Evolutionary conservation across 2,888 invertebrate species (phyloP).

Genomic region (Acanthosepion pharaonis): DNA sequence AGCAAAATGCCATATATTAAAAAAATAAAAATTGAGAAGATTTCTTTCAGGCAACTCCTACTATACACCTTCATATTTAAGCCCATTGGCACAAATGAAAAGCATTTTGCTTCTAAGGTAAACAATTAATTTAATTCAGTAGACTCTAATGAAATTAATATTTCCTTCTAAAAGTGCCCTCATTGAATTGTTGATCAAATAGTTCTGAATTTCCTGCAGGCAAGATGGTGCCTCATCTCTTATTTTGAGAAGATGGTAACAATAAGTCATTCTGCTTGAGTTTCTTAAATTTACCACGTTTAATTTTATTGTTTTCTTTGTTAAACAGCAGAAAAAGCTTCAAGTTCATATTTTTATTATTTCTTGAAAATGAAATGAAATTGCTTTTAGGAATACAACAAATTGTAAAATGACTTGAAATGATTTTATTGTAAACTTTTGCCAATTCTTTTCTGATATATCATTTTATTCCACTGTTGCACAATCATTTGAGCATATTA

Average conservation of each 20-base stretch:
- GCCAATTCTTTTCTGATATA: background rate
- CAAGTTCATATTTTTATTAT: background rate
- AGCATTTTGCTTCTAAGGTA: background rate
- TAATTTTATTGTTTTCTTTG: background rate
- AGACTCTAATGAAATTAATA: background rate
- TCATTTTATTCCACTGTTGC: background rate
- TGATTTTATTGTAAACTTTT: background rate
- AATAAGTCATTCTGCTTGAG: background rate
- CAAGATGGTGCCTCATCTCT: too few species aligned
- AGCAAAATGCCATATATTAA: background rate
- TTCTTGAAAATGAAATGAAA: background rate
- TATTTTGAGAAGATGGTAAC: too few species aligned
- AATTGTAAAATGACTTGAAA: background rate
- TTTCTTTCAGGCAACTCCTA: background rate
- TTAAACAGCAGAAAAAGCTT: background rate
- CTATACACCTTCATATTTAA: background rate
- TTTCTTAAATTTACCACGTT: background rate
- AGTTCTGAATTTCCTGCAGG: too few species aligned
- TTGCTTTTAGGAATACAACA: background rate
- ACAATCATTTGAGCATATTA: background rate
- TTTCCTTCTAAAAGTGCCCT: background rate
- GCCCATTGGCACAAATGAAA: background rate
- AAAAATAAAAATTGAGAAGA: too few species aligned
- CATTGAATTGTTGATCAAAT: too few species aligned
- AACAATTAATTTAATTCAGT: background rate